Percentiles rank a stretch among this genome's conserved stretches.
Evolutionary conservation across 2,888 invertebrate genomes (phyloP).

Genomic region (Himalopsyche tibetana): DNA sequence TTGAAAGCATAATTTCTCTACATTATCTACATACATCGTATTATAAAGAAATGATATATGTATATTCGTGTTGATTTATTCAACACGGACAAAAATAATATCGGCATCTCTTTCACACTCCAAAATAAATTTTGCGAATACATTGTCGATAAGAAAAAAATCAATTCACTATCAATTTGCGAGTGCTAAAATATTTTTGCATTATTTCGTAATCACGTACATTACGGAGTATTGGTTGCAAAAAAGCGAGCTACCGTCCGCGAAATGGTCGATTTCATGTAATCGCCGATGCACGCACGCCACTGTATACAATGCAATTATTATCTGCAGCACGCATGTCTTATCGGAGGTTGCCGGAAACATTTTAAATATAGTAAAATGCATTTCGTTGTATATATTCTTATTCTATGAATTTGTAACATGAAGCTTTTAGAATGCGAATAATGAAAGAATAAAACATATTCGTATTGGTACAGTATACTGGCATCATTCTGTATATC

Average conservation of each 20-base stretch:
- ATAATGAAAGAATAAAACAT: no score
- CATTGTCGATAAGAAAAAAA: neutral
- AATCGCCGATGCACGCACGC: conserved; percentile 36
- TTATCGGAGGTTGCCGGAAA: conserved; percentile 7
- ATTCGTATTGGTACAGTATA: no score
- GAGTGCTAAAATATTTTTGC: neutral
- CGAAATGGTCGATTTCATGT: conserved; percentile 37
- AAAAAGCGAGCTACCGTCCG: conserved; percentile 44
- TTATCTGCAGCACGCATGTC: conserved; percentile 57
- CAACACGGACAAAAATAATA: no score
- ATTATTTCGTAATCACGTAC: conserved; percentile 12
- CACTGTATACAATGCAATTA: conserved; percentile 47
- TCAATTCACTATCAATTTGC: conserved; percentile 22
- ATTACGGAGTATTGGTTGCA: conserved; percentile 27
- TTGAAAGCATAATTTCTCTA: no score
- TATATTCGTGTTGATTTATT: no score
- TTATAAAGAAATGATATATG: no score
- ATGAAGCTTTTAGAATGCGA: no score
- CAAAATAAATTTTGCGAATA: neutral
- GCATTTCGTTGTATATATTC: no score
- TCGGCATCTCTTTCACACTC: no score
- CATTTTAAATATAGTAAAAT: neutral
- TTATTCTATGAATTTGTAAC: no score
- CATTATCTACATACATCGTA: no score
- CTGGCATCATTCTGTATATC: no score